Evolutionary conservation across 2,113 vertebrate species (phyloP).

Genomic region (Corythornis vintsioides): DNA sequence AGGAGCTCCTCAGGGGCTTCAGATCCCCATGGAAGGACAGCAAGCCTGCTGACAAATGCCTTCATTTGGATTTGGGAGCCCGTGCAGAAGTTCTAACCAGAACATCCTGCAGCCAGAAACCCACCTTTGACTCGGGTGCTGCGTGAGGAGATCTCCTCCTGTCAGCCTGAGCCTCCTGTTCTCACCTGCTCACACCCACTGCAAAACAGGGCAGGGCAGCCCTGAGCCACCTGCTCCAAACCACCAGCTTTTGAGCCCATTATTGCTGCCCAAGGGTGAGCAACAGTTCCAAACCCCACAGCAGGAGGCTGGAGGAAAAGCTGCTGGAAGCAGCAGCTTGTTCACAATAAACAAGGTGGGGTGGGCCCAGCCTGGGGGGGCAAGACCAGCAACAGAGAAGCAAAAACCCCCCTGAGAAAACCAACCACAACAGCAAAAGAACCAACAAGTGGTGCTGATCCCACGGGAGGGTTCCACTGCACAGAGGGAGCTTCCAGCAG

Average conservation of each 20-base stretch:
- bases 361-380: neutral
- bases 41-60: neutral
- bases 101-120: neutral
- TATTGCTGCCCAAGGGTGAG: neutral
- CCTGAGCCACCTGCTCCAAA: neutral
- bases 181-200: neutral
- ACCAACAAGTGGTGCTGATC: rapidly evolving
- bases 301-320: rapidly evolving
- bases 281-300: neutral
- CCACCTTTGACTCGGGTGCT: rapidly evolving
- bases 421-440: neutral
- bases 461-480: neutral
- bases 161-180: neutral
- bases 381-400: neutral
- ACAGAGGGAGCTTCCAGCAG: rapidly evolving
- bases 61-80: neutral
- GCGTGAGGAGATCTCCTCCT: neutral
- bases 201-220: neutral
- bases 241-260: rapidly evolving
- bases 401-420: neutral
- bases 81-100: neutral
- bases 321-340: rapidly evolving
- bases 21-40: neutral
- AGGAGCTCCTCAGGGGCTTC: neutral
- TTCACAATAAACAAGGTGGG: neutral